Conservation (phyloP, 2,113 vertebrate genomes). For the Ictalurus furcatus region DNA sequence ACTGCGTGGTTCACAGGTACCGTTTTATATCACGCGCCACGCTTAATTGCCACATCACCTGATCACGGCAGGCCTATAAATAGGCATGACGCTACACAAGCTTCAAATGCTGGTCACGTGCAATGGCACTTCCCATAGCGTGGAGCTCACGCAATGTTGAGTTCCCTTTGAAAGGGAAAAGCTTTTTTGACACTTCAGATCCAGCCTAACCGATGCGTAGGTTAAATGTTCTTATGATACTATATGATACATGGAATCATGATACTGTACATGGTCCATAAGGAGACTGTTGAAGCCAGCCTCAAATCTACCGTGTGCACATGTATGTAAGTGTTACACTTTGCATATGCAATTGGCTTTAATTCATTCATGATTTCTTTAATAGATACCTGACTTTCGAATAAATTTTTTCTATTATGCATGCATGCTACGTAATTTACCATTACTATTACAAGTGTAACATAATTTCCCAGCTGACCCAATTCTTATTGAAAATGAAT, state of each 20-base stretch:
- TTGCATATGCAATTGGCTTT: background rate
- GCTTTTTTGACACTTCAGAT: background rate
- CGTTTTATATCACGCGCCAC: too few relatives aligned
- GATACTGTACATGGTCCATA: background rate
- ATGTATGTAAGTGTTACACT: background rate
- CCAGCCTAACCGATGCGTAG: background rate
- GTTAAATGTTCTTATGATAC: background rate
- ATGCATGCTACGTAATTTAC: background rate
- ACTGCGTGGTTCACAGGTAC: too few relatives aligned
- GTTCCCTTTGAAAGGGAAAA: too few relatives aligned
- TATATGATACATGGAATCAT: background rate
- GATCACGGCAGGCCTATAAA: too few relatives aligned
- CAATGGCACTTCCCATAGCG: too few relatives aligned
- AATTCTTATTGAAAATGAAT: background rate
- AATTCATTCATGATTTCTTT: background rate
- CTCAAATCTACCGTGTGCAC: background rate
- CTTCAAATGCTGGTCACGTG: too few relatives aligned
- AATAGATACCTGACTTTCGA: background rate
- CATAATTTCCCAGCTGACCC: background rate
- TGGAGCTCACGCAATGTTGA: too few relatives aligned
- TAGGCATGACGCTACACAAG: too few relatives aligned
- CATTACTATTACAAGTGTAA: background rate
- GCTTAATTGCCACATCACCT: too few relatives aligned
- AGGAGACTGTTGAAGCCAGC: background rate
- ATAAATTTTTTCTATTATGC: background rate